Base-by-base conservation (phyloP, 2,797 vertebrate species). In the Pteronotus mesoamericanus region DNA sequence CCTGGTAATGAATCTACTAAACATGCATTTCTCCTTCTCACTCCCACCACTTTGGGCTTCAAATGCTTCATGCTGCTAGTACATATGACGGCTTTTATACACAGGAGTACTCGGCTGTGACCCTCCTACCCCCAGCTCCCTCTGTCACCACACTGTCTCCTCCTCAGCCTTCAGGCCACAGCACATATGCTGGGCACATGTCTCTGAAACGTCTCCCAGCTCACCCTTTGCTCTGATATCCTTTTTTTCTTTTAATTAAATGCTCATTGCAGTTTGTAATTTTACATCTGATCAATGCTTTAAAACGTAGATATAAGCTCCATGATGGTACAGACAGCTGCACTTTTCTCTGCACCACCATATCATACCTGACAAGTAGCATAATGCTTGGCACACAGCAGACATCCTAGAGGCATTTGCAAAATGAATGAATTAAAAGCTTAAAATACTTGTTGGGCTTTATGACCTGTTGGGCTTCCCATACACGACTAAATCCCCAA, bases 111-210 rank as follows among this genome's bases (percentile, higher is more conserved):
- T 55, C 44, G 19, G n/a, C 77, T 19, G 42, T 80, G 57, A 75
- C 1, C 3, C 39, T 53, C 42, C 24, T 86, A 18, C 55, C 39
- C 32, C 32, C 19, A 32, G 51, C 26, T 48, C 21, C 39, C 42
- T 46, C 9, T 34, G 19, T 89, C 57, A 34, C 51, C 29, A 46
- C 0, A 0, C 0, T n/a, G 44, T 37, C n/a, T 64, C 82, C 44
- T 6, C 16, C 5, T 34, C 8, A 37, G 8, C 21, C 59, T 77
- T 77, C 32, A 34, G 34, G n/a, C 5, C 0, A 1, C 51, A 59
- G 19, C 5, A 5, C 22, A 53, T 0, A 0, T 0, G 15, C 15
- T 29, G 46, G 22, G 21, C 5, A 14, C 14, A 1, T 1, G 22
- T 37, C 39, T 61, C 48, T 16, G 32, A 12, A 39, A 37, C 57